Conservation (phyloP, 2,113 vertebrate genomes). For the Ornithorhynchus anatinus region DNA sequence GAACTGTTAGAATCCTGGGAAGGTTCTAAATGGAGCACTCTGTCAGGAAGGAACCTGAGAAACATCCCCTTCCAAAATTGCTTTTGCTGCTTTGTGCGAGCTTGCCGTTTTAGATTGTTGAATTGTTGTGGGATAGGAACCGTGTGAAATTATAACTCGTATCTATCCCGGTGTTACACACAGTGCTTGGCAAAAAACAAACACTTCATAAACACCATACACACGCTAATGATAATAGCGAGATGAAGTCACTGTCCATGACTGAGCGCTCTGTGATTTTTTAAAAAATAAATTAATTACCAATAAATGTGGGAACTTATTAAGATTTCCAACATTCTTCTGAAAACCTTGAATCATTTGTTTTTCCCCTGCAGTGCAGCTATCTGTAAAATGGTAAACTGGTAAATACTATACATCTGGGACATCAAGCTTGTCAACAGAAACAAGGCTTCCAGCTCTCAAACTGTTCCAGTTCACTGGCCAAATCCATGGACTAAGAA, state of each 20-base stretch:
- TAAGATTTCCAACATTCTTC: conserved; percentile 21
- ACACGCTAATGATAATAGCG: too few relatives aligned
- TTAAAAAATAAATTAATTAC: neutral
- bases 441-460: conserved; percentile 44
- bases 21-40: too few relatives aligned
- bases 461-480: conserved; percentile 55
- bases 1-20: too few relatives aligned
- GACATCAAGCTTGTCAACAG: conserved; percentile 51
- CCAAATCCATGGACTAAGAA: conserved; percentile 28
- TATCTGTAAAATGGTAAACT: conserved; percentile 41
- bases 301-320: neutral
- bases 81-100: too few relatives aligned
- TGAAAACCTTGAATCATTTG: conserved; percentile 4
- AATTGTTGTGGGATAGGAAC: too few relatives aligned
- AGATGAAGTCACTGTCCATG: neutral
- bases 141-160: too few relatives aligned
- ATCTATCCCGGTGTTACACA: too few relatives aligned
- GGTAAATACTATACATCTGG: conserved; percentile 46
- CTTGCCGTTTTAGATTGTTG: too few relatives aligned
- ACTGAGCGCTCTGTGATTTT: neutral
- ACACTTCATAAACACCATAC: conserved; percentile 9
- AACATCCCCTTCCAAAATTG: too few relatives aligned
- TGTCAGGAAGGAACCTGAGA: too few relatives aligned
- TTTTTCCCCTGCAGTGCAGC: neutral
- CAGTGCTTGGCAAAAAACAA: too few relatives aligned